A percentile compares a stretch with the other conserved stretches of the same genome.
These are phyloP conservation scores for Sinodicranocentrus sp. DNA, from an alignment of 2,888 invertebrate genomes.

Conservation along the genomic window DNA sequence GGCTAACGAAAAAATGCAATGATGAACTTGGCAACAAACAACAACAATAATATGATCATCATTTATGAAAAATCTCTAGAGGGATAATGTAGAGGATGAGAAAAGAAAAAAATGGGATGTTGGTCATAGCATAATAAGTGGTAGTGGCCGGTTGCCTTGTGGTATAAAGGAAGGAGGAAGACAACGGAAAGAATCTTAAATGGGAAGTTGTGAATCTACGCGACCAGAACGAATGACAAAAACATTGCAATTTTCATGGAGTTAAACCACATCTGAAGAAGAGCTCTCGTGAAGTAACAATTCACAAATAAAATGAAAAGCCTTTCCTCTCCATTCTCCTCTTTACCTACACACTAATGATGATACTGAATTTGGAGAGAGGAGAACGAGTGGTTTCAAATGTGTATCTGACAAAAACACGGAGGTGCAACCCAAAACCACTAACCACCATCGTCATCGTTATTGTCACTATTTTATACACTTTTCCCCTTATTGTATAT, in stretches of 20 bases:
- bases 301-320: slow-evolving; percentile 32
- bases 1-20: slow-evolving; percentile 22
- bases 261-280: slow-evolving; percentile 32
- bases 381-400: neutral
- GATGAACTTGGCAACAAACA: slow-evolving; percentile 56
- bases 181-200: slow-evolving; percentile 17
- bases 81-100: slow-evolving; percentile 2
- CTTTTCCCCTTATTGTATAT: slow-evolving; percentile 38
- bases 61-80: slow-evolving; percentile 19
- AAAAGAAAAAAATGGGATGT: slow-evolving; percentile 43
- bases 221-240: slow-evolving; percentile 68
- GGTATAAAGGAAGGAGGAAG: slow-evolving; percentile 28
- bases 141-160: slow-evolving; percentile 45
- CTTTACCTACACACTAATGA: neutral
- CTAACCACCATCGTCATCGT: slow-evolving; percentile 59
- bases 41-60: slow-evolving; percentile 30
- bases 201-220: slow-evolving; percentile 52
- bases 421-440: slow-evolving; percentile 46
- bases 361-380: neutral
- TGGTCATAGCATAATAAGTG: slow-evolving; percentile 40
- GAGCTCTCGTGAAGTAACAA: slow-evolving; percentile 15
- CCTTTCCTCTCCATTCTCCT: neutral
- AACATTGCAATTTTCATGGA: slow-evolving; percentile 70
- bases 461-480: slow-evolving; percentile 61
- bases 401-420: neutral